phyloP scores from a whole-genome alignment of 2,797 vertebrate genomes.

The Craterocephalus amniculus region DNA sequence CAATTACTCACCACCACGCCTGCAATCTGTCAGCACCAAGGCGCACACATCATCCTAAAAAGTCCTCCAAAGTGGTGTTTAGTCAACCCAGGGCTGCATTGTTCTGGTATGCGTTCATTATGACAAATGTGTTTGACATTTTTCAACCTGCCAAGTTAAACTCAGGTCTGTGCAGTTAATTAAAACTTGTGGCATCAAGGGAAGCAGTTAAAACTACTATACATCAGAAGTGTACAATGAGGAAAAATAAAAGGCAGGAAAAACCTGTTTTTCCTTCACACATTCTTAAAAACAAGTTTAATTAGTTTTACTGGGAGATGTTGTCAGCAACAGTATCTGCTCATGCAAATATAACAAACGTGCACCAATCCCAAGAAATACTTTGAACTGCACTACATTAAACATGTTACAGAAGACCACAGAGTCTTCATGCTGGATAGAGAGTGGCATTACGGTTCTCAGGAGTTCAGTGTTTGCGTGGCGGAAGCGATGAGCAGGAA shows the following conservation, averaged over 20 bases:
- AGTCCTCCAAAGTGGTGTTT: neutral
- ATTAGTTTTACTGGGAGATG: neutral
- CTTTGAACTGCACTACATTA: no score
- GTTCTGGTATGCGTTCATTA: neutral
- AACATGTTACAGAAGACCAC: no score
- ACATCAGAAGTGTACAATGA: neutral
- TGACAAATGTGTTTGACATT: neutral
- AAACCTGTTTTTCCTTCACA: neutral
- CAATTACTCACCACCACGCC: constrained; percentile 8
- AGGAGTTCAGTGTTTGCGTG: no score
- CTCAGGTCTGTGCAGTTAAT: neutral
- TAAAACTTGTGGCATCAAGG: neutral
- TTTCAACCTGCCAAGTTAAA: neutral
- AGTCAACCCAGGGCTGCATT: neutral
- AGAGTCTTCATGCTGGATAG: no score
- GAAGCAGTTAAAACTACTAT: neutral
- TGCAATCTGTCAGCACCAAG: neutral
- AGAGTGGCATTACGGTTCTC: no score
- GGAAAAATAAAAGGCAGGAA: neutral
- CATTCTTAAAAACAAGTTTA: neutral
- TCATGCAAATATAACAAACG: neutral
- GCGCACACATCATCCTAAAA: neutral
- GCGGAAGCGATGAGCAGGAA: no score
- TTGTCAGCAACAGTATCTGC: neutral
- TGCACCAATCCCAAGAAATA: no score